A percentile compares a stretch with the other conserved stretches of the same genome.
phyloP scores from a whole-genome alignment of 2,888 invertebrate genomes.

The Melinaea marsaeus region DNA sequence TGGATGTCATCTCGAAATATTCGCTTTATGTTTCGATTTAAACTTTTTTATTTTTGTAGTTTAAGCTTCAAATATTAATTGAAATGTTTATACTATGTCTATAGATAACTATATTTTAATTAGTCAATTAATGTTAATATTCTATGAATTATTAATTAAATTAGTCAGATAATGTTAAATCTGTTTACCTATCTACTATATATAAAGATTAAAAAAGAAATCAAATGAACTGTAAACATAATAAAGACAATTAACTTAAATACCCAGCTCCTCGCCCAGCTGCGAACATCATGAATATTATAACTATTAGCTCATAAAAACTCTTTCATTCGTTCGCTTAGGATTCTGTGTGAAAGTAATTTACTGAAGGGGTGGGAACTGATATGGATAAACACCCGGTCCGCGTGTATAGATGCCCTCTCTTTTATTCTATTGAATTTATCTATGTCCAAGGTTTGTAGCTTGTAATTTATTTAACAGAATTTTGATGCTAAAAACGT shows the following conservation, averaged over 20 bases:
- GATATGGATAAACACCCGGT: conserved; percentile 28
- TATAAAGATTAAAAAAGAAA: background rate
- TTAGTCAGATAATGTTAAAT: no score
- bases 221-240: background rate
- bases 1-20: background rate
- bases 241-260: conserved; percentile 11
- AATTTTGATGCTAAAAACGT: background rate
- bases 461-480: conserved; percentile 22
- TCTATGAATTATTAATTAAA: no score
- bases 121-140: no score
- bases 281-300: conserved; percentile 31
- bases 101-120: no score
- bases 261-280: conserved; percentile 14
- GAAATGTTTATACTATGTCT: no score
- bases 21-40: background rate
- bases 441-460: background rate
- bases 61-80: no score
- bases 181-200: no score
- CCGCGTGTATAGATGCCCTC: conserved; percentile 15
- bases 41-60: no score
- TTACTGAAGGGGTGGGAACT: conserved; percentile 29
- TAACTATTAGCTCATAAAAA: conserved; percentile 33
- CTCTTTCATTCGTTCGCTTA: conserved; percentile 31
- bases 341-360: conserved; percentile 29
- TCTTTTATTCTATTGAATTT: conserved; percentile 13